Conservation (phyloP, 2,797 vertebrate species). For the Chaenodraco wilsoni region DNA sequence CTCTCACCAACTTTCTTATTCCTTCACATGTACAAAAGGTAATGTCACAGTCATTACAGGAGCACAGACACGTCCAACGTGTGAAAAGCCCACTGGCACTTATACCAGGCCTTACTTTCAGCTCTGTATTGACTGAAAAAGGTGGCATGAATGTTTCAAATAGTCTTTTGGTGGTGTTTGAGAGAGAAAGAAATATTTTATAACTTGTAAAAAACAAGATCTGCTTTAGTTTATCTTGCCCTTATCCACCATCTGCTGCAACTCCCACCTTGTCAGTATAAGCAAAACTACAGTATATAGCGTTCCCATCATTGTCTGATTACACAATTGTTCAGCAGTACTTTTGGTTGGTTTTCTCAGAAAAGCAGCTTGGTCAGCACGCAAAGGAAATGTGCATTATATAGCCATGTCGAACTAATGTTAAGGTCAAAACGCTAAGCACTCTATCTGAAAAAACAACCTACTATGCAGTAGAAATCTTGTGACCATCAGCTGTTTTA, state of each 20-base stretch:
- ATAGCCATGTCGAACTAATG: slow-evolving; percentile 41
- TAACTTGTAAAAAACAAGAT: slow-evolving; percentile 14
- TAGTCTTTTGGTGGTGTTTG: not conserved
- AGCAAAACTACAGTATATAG: slow-evolving; percentile 7
- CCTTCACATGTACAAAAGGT: slow-evolving; percentile 42
- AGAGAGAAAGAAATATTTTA: slow-evolving; percentile 31
- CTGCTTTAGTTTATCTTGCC: slow-evolving; percentile 10
- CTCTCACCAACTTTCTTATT: slow-evolving; percentile 32
- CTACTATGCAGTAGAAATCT: slow-evolving; percentile 38
- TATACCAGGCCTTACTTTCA: slow-evolving; percentile 38
- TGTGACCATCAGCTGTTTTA: slow-evolving; percentile 75
- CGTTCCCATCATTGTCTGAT: slow-evolving; percentile 39
- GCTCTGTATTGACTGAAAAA: slow-evolving; percentile 17
- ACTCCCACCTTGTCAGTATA: slow-evolving; percentile 15
- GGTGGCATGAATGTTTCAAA: slow-evolving; percentile 6
- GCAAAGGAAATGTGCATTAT: slow-evolving; percentile 47
- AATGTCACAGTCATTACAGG: slow-evolving; percentile 50
- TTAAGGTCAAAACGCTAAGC: slow-evolving; percentile 52
- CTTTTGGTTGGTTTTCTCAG: slow-evolving; percentile 4
- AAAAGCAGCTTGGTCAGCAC: slow-evolving; percentile 58
- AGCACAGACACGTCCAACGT: slow-evolving; percentile 28
- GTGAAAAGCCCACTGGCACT: slow-evolving; percentile 32
- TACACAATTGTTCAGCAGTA: slow-evolving; percentile 5
- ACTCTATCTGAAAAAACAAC: slow-evolving; percentile 24
- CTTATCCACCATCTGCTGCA: slow-evolving; percentile 37